Evolutionary conservation across 2,888 invertebrate genomes (phyloP).

Genomic region (Chaitophorus viminalis): DNA sequence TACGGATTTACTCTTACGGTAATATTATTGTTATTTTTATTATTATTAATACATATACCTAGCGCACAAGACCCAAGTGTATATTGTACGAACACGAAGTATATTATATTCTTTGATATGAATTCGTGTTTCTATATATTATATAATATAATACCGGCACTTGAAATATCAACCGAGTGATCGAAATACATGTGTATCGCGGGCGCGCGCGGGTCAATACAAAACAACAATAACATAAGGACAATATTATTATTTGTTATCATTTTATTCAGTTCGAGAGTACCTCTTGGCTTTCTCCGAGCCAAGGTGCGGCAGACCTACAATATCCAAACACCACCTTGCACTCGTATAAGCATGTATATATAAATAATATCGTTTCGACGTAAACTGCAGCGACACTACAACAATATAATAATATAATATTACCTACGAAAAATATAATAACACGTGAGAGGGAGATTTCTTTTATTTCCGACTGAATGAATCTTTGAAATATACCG

Average conservation of each 20-base stretch:
- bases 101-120: background rate
- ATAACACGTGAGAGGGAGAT: background rate
- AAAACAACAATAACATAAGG: conserved; percentile 13
- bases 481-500: background rate
- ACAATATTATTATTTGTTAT: conserved; percentile 27
- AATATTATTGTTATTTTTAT: background rate
- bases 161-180: background rate
- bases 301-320: background rate
- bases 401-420: background rate
- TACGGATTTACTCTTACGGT: too few relatives aligned
- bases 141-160: conserved; percentile 3
- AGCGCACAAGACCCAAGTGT: background rate
- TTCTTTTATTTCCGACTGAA: background rate
- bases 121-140: background rate
- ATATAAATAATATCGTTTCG: too few relatives aligned
- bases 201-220: background rate
- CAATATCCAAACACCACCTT: too few relatives aligned
- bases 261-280: background rate
- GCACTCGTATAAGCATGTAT: too few relatives aligned
- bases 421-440: background rate
- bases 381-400: too few relatives aligned
- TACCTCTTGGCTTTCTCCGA: background rate
- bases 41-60: too few relatives aligned
- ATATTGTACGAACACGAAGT: background rate
- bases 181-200: background rate